Percentiles rank a stretch among this genome's conserved stretches.
Conservation (phyloP, 1,140 invertebrate genomes). For the Lineus longissimus region DNA sequence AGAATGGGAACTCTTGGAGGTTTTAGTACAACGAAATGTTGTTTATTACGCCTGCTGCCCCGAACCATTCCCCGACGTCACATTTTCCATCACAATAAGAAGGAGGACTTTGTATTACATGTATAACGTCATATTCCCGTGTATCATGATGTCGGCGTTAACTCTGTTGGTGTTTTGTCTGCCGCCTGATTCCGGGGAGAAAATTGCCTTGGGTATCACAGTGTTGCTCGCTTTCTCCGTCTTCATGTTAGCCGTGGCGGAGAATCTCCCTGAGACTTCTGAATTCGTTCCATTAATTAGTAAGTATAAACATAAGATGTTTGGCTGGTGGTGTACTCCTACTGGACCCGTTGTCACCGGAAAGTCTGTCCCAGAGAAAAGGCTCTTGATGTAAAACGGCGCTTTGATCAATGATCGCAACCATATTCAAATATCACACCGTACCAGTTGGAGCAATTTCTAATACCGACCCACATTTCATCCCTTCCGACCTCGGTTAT, state of each 20-base stretch:
- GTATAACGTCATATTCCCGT: conserved; percentile 62
- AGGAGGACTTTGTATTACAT: conserved; percentile 52
- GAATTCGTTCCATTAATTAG: conserved; percentile 62
- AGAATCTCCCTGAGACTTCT: conserved; percentile 62
- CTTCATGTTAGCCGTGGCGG: conserved; percentile 61
- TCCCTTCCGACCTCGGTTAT: no score
- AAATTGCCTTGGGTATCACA: conserved; percentile 61
- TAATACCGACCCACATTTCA: no score
- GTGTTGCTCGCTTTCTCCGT: conserved; percentile 62
- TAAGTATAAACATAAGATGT: conserved; percentile 32
- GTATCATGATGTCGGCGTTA: conserved; percentile 60
- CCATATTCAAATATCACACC: no score
- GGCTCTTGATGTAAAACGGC: not conserved
- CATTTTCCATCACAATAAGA: conserved; percentile 45
- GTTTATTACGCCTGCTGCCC: conserved; percentile 26
- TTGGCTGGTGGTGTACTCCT: not conserved
- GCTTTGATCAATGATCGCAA: not conserved
- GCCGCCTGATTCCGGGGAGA: conserved; percentile 61
- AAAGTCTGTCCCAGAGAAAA: not conserved
- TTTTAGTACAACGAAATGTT: conserved; percentile 15
- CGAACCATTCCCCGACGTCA: conserved; percentile 56
- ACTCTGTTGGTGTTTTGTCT: conserved; percentile 62
- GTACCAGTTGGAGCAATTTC: not conserved
- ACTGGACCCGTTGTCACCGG: not conserved
- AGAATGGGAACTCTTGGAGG: conserved; percentile 22